These are phyloP conservation scores for Suncus etruscus DNA, from an alignment of 2,113 vertebrate species.

Conservation along the genomic window DNA sequence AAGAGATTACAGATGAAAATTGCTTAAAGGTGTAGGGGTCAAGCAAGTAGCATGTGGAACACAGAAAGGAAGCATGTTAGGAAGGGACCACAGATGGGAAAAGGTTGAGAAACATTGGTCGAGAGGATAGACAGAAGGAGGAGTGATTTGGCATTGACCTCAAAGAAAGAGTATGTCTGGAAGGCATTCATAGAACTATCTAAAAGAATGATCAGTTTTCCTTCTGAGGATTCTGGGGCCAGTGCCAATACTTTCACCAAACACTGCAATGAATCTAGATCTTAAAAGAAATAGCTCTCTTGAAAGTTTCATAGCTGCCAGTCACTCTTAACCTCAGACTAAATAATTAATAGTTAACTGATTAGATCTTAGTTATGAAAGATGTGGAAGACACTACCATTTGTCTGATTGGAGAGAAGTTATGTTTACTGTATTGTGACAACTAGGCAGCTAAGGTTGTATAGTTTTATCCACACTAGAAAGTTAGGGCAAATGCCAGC, in stretches of 20 bases:
- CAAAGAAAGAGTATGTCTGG: neutral
- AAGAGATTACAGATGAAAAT: no score
- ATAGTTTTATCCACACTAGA: neutral
- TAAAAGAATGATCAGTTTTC: neutral
- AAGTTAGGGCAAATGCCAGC: neutral
- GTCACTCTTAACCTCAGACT: neutral
- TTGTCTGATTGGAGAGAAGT: neutral
- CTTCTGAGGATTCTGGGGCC: neutral
- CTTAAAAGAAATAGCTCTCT: neutral
- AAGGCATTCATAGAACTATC: neutral
- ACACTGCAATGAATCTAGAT: neutral
- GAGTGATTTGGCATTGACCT: neutral
- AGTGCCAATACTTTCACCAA: neutral
- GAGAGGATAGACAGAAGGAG: neutral
- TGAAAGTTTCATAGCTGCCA: neutral
- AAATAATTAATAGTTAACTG: conserved; percentile 18
- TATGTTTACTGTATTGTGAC: neutral
- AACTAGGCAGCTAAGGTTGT: neutral
- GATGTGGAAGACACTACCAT: neutral
- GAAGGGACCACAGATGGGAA: no score
- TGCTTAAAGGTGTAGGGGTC: no score
- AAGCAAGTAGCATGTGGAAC: no score
- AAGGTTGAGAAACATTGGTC: neutral
- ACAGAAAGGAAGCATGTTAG: no score
- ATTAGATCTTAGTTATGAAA: conserved; percentile 11